These are phyloP conservation scores for Malaclemys terrapin DNA, from an alignment of 2,113 vertebrate genomes.

Conservation along the genomic window DNA sequence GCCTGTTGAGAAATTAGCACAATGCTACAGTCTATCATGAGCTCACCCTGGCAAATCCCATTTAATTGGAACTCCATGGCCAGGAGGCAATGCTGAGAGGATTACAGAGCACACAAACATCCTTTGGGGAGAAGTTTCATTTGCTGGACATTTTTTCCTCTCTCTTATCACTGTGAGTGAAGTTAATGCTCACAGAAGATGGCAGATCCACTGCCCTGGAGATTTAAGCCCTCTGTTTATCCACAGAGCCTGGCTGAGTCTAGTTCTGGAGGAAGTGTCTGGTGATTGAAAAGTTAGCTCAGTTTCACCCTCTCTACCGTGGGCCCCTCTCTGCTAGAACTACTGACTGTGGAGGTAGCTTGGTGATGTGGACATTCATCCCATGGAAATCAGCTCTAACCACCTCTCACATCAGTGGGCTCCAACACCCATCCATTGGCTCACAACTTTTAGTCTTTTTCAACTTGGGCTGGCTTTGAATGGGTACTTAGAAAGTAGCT, in stretches of 20 bases:
- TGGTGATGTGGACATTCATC: background rate
- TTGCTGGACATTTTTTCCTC: background rate
- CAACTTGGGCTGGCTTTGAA: background rate
- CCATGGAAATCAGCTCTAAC: background rate
- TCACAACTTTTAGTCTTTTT: background rate
- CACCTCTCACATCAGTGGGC: background rate
- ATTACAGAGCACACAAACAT: background rate
- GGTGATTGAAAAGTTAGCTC: background rate
- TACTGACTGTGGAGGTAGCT: background rate
- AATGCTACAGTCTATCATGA: background rate
- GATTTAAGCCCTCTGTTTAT: background rate
- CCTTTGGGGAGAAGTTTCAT: background rate
- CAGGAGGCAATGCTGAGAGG: background rate
- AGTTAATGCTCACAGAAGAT: background rate
- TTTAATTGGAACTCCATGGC: background rate
- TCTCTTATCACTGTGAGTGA: background rate
- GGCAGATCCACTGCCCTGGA: background rate
- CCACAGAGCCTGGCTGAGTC: background rate
- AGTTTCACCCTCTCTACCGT: background rate
- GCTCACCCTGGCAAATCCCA: background rate
- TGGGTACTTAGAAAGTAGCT: fast-evolving
- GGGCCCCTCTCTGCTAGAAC: background rate
- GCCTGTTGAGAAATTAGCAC: background rate
- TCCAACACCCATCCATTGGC: fast-evolving
- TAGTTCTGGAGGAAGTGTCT: background rate